Base-by-base conservation (phyloP, 2,113 vertebrate genomes). In the Synchiropus splendidus region DNA sequence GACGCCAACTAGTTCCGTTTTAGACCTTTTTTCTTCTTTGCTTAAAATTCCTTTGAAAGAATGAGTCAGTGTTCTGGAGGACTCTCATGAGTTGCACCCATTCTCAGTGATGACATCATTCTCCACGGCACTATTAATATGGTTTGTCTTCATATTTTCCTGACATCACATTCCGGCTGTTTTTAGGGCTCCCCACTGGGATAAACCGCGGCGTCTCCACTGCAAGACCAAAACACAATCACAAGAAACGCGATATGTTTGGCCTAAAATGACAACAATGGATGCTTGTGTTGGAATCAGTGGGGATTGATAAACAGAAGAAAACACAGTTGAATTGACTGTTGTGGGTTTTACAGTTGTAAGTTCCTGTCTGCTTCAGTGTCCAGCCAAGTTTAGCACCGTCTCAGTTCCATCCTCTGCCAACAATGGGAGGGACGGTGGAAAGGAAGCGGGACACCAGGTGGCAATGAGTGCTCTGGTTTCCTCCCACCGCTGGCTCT, bases 401-500 rank as follows among this genome's bases (percentile, higher is more conserved):
- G 72, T 77, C 76, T 81, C 50, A 34, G 14, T 6, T 60, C 60
- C 64, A 68, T 84, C 76, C 73, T 79, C 38, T 61, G 43, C 43
- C 34, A 70, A 82, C 79, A 79, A 80, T 78, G 36, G 61, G 38
- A 37, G 16, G 31, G 18, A 36, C 35, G 38, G 31, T 48, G 31
- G 34, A 36, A 31, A 38, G 58, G 30, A 55, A 61, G 51, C 43
- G 9, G 54, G 34, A 33, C 50, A 39, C 12, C 15, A 18, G 16
- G 30, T 18, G 33, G 16, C 43, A 45, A 18, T 33, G n/a, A 33
- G 33, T 44, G 31, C 33, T 31, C 31, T 15, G 2, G 32, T 32
- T 12, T n/a, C n/a, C n/a, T n/a, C n/a, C n/a, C n/a, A n/a, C n/a
- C n/a, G n/a, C n/a, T n/a, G n/a, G n/a, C n/a, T n/a, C n/a, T n/a